A percentile compares a stretch with the other conserved stretches of the same genome.
Conservation (phyloP, 1,140 invertebrate species). For the Hyles euphorbiae region DNA sequence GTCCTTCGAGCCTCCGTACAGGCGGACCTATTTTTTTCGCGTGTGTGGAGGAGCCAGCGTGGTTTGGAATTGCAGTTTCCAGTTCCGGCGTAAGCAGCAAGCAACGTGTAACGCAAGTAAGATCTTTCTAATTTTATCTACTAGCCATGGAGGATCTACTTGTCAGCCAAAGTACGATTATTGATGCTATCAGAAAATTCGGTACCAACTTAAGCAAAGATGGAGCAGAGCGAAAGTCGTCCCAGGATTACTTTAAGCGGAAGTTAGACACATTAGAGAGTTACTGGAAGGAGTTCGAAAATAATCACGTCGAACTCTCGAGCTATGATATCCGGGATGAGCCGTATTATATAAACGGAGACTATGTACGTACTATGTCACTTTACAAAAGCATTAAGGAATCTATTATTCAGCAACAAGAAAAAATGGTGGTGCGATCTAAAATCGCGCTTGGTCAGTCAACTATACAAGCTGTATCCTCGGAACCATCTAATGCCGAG, state of each 20-base stretch:
- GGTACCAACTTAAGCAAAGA: conserved; percentile 7
- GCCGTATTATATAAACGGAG: too few relatives aligned
- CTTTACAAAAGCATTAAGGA: too few relatives aligned
- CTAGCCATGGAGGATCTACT: conserved; percentile 2
- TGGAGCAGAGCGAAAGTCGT: conserved; percentile 4
- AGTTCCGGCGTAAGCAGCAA: too few relatives aligned
- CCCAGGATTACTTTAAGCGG: conserved; percentile 6
- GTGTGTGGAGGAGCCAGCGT: too few relatives aligned
- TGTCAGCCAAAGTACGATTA: conserved; percentile 4
- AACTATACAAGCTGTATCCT: neutral
- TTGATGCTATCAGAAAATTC: conserved; percentile 3
- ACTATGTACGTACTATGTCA: too few relatives aligned
- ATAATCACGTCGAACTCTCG: conserved; percentile 6
- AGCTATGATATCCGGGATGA: too few relatives aligned
- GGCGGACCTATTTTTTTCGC: too few relatives aligned
- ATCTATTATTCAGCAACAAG: neutral
- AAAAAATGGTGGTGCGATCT: neutral
- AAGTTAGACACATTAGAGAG: neutral
- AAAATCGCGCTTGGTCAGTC: neutral
- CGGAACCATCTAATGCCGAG: neutral
- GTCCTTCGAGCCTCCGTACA: too few relatives aligned
- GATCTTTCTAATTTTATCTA: too few relatives aligned
- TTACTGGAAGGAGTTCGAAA: conserved; percentile 10
- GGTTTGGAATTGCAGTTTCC: too few relatives aligned
- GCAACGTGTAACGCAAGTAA: too few relatives aligned